These are phyloP conservation scores for Drosophila lutescens DNA, from an alignment of 2,888 invertebrate genomes.

Conservation along the genomic window DNA sequence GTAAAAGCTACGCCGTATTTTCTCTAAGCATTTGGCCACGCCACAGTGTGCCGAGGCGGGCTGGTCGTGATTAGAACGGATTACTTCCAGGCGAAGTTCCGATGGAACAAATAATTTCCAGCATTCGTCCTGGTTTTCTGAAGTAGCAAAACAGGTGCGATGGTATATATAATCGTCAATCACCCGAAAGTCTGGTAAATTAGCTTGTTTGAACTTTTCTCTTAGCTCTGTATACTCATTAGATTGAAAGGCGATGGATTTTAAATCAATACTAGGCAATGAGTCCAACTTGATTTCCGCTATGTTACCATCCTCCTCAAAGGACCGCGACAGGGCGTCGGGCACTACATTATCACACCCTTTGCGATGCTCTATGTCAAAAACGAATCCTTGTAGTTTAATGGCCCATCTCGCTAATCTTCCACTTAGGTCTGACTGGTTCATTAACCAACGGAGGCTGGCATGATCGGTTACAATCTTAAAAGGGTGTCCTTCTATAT, in stretches of 20 bases:
- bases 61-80: slow-evolving; percentile 1
- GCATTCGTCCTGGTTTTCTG: not conserved
- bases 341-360: not conserved
- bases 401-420: not conserved
- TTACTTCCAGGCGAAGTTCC: not conserved
- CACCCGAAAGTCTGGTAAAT: not conserved
- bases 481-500: not conserved
- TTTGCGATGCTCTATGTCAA: slow-evolving; percentile 2
- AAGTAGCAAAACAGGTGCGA: not conserved
- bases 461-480: not conserved
- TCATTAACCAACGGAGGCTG: not conserved
- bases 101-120: not conserved
- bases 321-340: not conserved
- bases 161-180: not conserved
- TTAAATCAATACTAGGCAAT: not conserved
- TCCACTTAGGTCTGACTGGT: not conserved
- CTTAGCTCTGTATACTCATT: not conserved
- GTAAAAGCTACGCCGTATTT: not conserved
- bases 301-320: not conserved
- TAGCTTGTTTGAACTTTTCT: not conserved
- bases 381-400: not conserved
- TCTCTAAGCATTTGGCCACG: not conserved
- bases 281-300: not conserved
- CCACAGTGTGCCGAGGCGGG: not conserved
- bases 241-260: not conserved